Base-by-base conservation (phyloP, 2,888 invertebrate species). In the Mycogona germanica region DNA sequence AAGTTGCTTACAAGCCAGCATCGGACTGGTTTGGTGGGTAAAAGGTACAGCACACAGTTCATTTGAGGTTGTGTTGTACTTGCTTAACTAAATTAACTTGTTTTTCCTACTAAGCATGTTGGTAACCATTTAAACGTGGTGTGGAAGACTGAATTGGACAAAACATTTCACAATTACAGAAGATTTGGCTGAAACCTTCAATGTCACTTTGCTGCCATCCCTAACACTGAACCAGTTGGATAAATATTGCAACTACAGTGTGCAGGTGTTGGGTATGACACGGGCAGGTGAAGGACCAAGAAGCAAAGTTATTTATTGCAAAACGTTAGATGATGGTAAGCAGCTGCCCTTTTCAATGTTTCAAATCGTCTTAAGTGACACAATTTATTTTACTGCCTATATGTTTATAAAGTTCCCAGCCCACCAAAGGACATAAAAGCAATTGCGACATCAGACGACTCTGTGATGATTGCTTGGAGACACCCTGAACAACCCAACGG, bases 391-490 rank as follows among this genome's bases (percentile, higher is more conserved):
- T 21, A 2, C 29, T 44, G 26, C 29, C 23, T 32, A 7, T 32
- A n/a, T n/a, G n/a, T n/a, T n/a, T n/a, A n/a, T n/a, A n/a, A n/a
- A 92, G 93, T 88, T 58, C 95, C 95, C 38, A 92, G 91, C 73
- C 82, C 89, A 9, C 95, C 95, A 40, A 83, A 87, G 57, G 87
- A 89, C 52, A 85, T 95, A 5, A 95, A 95, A 71, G 89, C 93
- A 17, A 73, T 93, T 40, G 88, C 92, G 12, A 91, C 91, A 83
- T 89, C 91, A 53, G 78, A 80, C 23, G 89, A 87, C 67, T 86
- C 91, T 3, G 89, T 95, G 66, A 76, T 95, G 23, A 86, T 93
- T 1, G 87, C 91, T 51, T 96, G 96, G 96, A 81, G 87, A 65
- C 85, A 88, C 60, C 95, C 95, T 61, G 80, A 82, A 67, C 85